Conservation (phyloP, 2,888 invertebrate genomes). For the Papilio protenor region DNA sequence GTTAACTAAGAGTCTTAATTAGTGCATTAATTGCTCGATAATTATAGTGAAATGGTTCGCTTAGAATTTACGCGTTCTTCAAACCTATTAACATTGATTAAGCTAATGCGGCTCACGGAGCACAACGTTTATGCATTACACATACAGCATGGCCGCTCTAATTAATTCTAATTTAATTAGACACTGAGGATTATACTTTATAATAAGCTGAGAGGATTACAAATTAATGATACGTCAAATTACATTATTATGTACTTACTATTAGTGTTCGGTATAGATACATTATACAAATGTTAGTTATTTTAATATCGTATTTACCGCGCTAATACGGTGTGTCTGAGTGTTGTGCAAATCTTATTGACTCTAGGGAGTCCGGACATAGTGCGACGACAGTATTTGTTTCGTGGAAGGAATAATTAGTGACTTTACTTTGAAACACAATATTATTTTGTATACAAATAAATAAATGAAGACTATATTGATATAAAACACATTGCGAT, state of each 20-base stretch:
- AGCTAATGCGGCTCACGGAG: not conserved
- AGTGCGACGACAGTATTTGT: not conserved
- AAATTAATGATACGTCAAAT: not conserved
- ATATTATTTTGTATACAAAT: too few relatives aligned
- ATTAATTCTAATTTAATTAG: constrained; percentile 23
- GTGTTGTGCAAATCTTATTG: not conserved
- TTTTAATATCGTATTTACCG: not conserved
- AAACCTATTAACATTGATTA: constrained; percentile 19
- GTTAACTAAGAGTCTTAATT: not conserved
- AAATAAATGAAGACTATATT: too few relatives aligned
- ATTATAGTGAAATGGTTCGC: not conserved
- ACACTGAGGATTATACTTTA: constrained; percentile 1
- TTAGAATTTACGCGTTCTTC: not conserved
- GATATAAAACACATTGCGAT: not conserved
- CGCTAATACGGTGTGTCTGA: not conserved
- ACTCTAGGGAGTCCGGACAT: not conserved
- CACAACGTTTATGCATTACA: not conserved
- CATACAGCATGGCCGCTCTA: not conserved
- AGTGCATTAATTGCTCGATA: not conserved
- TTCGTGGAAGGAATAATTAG: too few relatives aligned
- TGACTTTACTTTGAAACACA: too few relatives aligned
- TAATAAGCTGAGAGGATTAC: constrained; percentile 4
- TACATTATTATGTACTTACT: not conserved
- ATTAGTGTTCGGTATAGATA: not conserved
- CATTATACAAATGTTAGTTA: not conserved